Percentiles rank a stretch among this genome's conserved stretches.
Evolutionary conservation across 2,888 invertebrate genomes (phyloP).

Genomic region (Spatulosminthurus flaviceps): DNA sequence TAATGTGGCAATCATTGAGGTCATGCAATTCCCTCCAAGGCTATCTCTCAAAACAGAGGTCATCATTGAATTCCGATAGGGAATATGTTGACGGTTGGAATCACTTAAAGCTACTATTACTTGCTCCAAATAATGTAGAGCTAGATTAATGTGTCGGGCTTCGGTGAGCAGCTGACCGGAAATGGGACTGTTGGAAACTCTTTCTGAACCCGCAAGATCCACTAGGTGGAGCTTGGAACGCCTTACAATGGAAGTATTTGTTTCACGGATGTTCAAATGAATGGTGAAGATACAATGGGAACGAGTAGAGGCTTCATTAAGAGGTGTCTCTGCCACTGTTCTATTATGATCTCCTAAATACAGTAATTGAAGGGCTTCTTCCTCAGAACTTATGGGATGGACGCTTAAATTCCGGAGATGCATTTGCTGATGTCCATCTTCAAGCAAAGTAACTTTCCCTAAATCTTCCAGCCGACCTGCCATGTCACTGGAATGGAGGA

Average conservation of each 20-base stretch:
- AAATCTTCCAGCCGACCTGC: slow-evolving; percentile 68
- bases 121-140: slow-evolving; percentile 71
- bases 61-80: slow-evolving; percentile 70
- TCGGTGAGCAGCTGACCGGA: slow-evolving; percentile 68
- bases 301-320: slow-evolving; percentile 70
- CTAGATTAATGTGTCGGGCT: slow-evolving; percentile 71
- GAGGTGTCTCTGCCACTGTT: slow-evolving; percentile 70
- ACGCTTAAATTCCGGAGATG: slow-evolving; percentile 69
- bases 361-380: slow-evolving; percentile 69
- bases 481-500: slow-evolving; percentile 67
- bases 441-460: slow-evolving; percentile 68
- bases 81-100: slow-evolving; percentile 65
- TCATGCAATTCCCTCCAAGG: slow-evolving; percentile 70
- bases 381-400: slow-evolving; percentile 67
- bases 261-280: slow-evolving; percentile 66
- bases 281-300: slow-evolving; percentile 72
- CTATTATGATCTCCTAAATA: slow-evolving; percentile 69
- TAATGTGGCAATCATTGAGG: slow-evolving; percentile 70
- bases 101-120: slow-evolving; percentile 66
- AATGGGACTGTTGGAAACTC: slow-evolving; percentile 69
- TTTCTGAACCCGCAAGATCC: slow-evolving; percentile 71
- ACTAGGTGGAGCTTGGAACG: slow-evolving; percentile 70
- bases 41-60: slow-evolving; percentile 70
- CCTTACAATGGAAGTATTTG: slow-evolving; percentile 65
- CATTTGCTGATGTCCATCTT: slow-evolving; percentile 68